phyloP scores from a whole-genome alignment of 2,113 vertebrate species.

The Aspidoscelis tigris region DNA sequence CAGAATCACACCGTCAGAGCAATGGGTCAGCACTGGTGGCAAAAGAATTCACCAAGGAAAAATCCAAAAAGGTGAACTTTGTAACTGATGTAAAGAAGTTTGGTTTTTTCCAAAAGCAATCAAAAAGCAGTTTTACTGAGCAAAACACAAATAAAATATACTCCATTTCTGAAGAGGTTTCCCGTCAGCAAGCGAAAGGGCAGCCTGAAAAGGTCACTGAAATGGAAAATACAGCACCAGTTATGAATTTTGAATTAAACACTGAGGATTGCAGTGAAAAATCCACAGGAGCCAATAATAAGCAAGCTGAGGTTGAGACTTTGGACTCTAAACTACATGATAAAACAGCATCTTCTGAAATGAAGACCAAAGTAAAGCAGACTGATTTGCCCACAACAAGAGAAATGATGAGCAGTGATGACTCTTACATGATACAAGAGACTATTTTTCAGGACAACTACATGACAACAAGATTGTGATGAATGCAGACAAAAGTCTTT shows the following conservation, averaged over 20 bases:
- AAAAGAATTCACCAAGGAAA: slow-evolving; percentile 74
- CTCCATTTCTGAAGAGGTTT: slow-evolving; percentile 83
- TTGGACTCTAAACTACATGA: slow-evolving; percentile 57
- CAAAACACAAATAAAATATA: slow-evolving; percentile 81
- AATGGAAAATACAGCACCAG: slow-evolving; percentile 66
- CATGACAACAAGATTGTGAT: slow-evolving; percentile 81
- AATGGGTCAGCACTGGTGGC: slow-evolving; percentile 77
- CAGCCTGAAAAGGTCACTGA: slow-evolving; percentile 65
- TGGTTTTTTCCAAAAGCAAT: slow-evolving; percentile 81
- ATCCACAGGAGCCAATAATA: slow-evolving; percentile 32
- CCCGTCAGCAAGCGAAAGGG: slow-evolving; percentile 71
- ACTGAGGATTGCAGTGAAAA: slow-evolving; percentile 66
- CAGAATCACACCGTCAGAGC: slow-evolving; percentile 71
- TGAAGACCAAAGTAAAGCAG: slow-evolving; percentile 58
- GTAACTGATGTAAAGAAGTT: slow-evolving; percentile 78
- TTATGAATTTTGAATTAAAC: slow-evolving; percentile 68
- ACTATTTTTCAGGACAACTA: slow-evolving; percentile 73
- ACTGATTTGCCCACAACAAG: slow-evolving; percentile 58
- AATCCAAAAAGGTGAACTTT: slow-evolving; percentile 76
- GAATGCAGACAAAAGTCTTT: slow-evolving; percentile 35
- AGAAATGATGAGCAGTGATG: slow-evolving; percentile 52
- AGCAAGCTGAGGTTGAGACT: slow-evolving; percentile 49
- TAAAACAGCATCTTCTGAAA: slow-evolving; percentile 57
- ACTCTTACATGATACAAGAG: slow-evolving; percentile 66
- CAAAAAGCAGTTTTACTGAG: slow-evolving; percentile 71